Base-by-base conservation (phyloP, 92 coral and sea anemone species). In the Parazoanthus atlanticus region DNA sequence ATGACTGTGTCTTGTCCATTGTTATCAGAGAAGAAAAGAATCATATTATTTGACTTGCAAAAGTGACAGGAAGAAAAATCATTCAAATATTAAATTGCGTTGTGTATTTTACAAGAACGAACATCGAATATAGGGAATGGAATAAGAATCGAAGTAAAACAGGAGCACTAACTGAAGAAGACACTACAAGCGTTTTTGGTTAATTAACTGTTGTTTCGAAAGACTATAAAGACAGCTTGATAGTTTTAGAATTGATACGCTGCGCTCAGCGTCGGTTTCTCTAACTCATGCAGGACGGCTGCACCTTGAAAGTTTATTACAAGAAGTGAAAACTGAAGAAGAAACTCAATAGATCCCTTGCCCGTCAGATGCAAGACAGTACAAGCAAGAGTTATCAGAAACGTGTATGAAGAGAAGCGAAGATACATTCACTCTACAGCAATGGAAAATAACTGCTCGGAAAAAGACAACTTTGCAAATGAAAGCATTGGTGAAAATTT, bases 391-490 rank as follows among this genome's bases (percentile, higher is more conserved):
- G 69, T 61, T 61, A 6, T 21, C 16, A 19, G 26, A 61, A 25
- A 19, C 16, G 5, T 61, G 69, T 25, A 19, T 61, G 28, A 61
- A 61, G 69, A 19, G 26, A 61, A 61, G 69, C 21, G 28, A 61
- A 29, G 36, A 9, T 74, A 36, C n/a, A 74, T 32, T 11, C 28
- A 13, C 26, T 9, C 79, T 26, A 32, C 26, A 15, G 0, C 79
- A 25, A 75, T 75, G 79, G 79, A 75, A 21, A 36, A 33, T 7
- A 75, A 33, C 79, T 75, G 49, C 26, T 75, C 79, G 15, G 52
- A 19, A 75, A 75, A 75, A 38, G 6, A 17, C 0, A 8, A 19
- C 41, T 10, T 29, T 29, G 79, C 52, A 1, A 75, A 75, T 75
- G 52, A 5, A 36, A 75, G 49, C 43, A n/a, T 36, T 19, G 49